Base-by-base conservation (phyloP, 2,113 vertebrate genomes). In the Maccullochella peelii region DNA sequence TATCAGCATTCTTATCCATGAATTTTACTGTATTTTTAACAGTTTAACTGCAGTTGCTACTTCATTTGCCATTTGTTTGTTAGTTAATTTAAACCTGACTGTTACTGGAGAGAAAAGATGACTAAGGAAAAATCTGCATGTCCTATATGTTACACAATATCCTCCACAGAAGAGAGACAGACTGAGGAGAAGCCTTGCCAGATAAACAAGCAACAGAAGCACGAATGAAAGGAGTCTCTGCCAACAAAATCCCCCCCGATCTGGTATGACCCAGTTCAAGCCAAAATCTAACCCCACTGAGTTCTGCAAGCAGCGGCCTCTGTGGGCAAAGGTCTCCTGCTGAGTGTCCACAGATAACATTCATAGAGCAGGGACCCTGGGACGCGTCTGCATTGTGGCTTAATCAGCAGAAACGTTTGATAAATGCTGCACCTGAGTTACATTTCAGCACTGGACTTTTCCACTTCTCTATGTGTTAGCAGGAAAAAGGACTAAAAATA, bases 191-290 rank as follows among this genome's bases (percentile, higher is more conserved):
- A 69, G 50, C 38, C 20, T 62, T 15, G 47, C 67, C 76, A 78
- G 57, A 73, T 75, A 90, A 90, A 87, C 81, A 83, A 86, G 82
- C 77, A 84, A 42, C 65, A 74, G 70, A 57, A 79, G 79, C 86
- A 67, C 47, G 55, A 21, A 71, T 38, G 65, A 78, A 80, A 30
- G 27, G 18, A 80, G 57, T 33, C 14, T 4, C 5, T 30, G 80
- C 81, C 78, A 90, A 88, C 65, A 50, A 77, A 80, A 89, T 79
- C 87, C 42, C 55, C 78, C 85, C 75, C 80, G 82, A 91, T 84
- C 93, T 82, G 88, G 85, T 80, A 27, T 25, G 65, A 87, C 79
- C 90, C 86, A 36, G 92, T 86, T 88, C 49, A 66, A 75, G 40
- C 73, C 68, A 47, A 67, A 63, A 38, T 6, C 50, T 73, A 12